These are phyloP conservation scores for Dysdera silvatica DNA, from an alignment of 1,140 invertebrate species.

Conservation along the genomic window DNA sequence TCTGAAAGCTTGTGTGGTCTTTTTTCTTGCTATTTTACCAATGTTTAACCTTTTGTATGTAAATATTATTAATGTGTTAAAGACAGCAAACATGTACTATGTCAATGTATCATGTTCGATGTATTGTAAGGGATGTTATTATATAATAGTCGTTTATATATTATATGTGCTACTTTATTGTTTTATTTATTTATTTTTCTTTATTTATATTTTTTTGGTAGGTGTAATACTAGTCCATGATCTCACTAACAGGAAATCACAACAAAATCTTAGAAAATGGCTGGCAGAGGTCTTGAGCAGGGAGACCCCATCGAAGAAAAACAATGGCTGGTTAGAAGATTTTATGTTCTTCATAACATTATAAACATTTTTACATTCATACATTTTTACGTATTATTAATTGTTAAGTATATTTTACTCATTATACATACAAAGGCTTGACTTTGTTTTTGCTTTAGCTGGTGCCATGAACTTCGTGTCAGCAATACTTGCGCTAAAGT, in stretches of 20 bases:
- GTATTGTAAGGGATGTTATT: no score
- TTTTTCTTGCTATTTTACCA: no score
- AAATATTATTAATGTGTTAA: no score
- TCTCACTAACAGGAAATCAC: slow-evolving; percentile 89
- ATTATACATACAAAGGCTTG: neutral
- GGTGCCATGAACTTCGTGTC: neutral
- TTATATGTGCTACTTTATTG: slow-evolving; percentile 8
- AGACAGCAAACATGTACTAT: no score
- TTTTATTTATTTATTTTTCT: neutral
- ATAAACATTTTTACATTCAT: neutral
- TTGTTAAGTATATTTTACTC: neutral
- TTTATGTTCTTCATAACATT: neutral
- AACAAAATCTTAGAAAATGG: slow-evolving; percentile 88
- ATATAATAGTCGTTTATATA: slow-evolving; percentile 13
- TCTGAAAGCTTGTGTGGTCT: no score
- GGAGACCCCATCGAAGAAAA: slow-evolving; percentile 51
- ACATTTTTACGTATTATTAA: neutral
- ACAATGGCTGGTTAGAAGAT: slow-evolving; percentile 22
- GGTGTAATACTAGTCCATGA: slow-evolving; percentile 92
- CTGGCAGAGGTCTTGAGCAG: slow-evolving; percentile 71
- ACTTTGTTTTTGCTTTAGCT: neutral
- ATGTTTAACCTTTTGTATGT: no score
- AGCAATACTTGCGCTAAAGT: no score
- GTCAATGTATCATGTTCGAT: no score
- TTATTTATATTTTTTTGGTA: slow-evolving; percentile 44